A percentile compares a stretch with the other conserved stretches of the same genome.
Conservation (phyloP, 1,140 invertebrate genomes). For the Apocrypta bakeri region DNA sequence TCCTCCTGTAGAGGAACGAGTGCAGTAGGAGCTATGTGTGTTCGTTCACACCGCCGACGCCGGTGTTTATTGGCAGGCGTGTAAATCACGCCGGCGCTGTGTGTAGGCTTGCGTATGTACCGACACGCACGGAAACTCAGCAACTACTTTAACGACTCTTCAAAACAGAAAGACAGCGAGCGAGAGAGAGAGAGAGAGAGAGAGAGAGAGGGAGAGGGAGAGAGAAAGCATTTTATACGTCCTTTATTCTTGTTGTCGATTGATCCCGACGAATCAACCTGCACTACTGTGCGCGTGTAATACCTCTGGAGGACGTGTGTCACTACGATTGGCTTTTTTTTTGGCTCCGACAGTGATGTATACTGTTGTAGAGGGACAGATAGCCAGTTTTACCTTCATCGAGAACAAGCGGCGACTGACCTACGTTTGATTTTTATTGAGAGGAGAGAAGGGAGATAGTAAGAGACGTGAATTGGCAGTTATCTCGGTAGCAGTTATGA, state of each 20-base stretch:
- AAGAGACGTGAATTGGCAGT: not conserved
- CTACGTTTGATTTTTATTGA: not conserved
- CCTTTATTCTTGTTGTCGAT: not conserved
- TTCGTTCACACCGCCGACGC: not conserved
- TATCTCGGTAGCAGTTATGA: not conserved
- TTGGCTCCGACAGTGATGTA: not conserved
- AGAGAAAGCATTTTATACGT: not conserved
- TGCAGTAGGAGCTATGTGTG: not conserved
- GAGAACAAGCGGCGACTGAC: not conserved
- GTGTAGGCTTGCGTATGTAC: not conserved
- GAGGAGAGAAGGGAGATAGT: not conserved
- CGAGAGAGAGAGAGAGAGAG: not conserved
- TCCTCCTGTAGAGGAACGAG: not conserved
- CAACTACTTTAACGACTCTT: not conserved
- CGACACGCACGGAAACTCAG: not conserved
- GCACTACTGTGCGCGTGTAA: not conserved
- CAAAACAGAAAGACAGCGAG: not conserved
- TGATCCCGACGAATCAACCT: not conserved
- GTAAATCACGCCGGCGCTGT: slow-evolving; percentile 15
- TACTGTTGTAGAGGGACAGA: not conserved
- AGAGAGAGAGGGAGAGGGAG: not conserved
- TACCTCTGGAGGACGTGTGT: not conserved
- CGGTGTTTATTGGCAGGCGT: slow-evolving; percentile 23
- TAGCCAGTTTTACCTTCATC: slow-evolving; percentile 6
- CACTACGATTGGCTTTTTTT: not conserved